phyloP scores from a whole-genome alignment of 2,797 vertebrate genomes.

The Syngnathus acus region DNA sequence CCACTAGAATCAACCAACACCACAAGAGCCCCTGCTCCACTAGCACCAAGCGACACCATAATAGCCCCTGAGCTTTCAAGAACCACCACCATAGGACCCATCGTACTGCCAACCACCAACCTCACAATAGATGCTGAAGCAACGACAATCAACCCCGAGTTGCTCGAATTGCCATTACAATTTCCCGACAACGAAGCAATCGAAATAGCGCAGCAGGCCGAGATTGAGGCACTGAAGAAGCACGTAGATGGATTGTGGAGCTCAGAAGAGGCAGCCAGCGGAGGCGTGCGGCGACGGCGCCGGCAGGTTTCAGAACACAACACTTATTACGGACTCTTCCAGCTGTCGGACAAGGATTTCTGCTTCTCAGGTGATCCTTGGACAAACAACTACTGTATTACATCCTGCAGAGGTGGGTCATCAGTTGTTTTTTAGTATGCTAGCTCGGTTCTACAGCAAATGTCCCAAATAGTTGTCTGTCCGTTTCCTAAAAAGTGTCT shows the following conservation, averaged over 20 bases:
- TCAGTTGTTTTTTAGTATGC: background rate
- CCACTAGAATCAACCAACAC: background rate
- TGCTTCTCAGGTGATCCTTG: background rate
- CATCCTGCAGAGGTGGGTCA: slow-evolving; percentile 3
- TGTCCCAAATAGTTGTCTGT: background rate
- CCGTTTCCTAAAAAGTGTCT: background rate
- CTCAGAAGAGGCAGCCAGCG: background rate
- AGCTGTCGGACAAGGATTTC: background rate
- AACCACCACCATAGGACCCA: too few relatives aligned
- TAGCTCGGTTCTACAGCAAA: background rate
- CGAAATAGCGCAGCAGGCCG: background rate
- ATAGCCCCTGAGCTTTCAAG: background rate
- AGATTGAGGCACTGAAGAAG: slow-evolving; percentile 1
- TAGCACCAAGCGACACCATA: background rate
- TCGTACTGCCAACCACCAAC: background rate
- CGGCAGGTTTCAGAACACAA: background rate
- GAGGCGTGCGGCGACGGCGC: background rate
- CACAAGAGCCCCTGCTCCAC: background rate
- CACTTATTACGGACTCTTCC: slow-evolving; percentile 5
- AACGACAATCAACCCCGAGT: too few relatives aligned
- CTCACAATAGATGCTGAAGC: background rate
- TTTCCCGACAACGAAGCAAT: background rate
- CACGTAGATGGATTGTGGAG: background rate
- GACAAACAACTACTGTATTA: slow-evolving; percentile 5
- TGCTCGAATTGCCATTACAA: background rate